Evolutionary conservation across 2,113 vertebrate species (phyloP).

Genomic region (Ceuthmochares aereus): DNA sequence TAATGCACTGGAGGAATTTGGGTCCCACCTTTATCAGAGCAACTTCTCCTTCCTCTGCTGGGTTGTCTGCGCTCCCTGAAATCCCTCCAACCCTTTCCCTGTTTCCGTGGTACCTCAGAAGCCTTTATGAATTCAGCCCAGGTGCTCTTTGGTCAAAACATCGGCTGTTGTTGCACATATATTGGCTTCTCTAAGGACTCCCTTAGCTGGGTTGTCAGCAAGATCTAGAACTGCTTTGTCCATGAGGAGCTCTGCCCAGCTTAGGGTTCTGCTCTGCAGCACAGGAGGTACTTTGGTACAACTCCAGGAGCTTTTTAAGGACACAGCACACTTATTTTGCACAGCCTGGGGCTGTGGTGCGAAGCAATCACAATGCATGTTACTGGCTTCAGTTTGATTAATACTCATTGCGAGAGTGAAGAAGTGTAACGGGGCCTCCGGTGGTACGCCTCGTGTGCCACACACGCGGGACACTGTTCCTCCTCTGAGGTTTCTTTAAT

Average conservation of each 20-base stretch:
- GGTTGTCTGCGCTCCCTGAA: background rate
- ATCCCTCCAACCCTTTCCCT: background rate
- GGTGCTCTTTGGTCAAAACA: background rate
- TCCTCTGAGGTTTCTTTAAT: background rate
- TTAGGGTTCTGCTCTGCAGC: background rate
- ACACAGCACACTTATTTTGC: accelerated
- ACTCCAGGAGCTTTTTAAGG: background rate
- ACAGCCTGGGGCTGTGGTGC: background rate
- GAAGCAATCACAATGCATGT: accelerated
- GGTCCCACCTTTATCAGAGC: background rate
- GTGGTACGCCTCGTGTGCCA: accelerated
- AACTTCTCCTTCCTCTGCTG: background rate
- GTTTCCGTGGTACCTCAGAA: background rate
- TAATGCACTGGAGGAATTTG: background rate
- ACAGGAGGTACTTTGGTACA: accelerated
- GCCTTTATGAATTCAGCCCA: background rate
- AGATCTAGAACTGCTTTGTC: background rate
- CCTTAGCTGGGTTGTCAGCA: background rate
- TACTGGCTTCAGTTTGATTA: background rate
- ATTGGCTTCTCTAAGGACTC: background rate
- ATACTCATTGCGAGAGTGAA: background rate
- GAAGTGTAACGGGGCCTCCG: accelerated
- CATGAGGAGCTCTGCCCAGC: background rate
- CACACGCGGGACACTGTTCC: accelerated
- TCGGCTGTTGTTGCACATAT: accelerated